Evolutionary conservation across 2,113 vertebrate genomes (phyloP), one percentile per base, ranked within the genome.

Genomic region (Elgaria multicarinata): DNA sequence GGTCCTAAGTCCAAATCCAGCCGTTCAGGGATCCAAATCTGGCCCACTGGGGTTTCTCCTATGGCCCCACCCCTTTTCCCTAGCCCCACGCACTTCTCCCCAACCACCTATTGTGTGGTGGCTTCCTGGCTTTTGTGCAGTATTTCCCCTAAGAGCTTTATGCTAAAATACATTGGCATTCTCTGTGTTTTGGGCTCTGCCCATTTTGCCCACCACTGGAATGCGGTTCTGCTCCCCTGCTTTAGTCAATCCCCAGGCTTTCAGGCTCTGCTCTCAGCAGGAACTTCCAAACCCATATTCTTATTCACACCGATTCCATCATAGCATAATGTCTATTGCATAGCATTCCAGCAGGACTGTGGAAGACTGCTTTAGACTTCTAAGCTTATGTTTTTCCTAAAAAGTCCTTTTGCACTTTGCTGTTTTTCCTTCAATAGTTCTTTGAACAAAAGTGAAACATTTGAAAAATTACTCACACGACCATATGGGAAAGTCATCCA

Each of bases 401-500:
- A 6, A 46, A 77, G 91, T 46, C 1, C 16, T 64, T 58, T 36
- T 76, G 36, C 62, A 2, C 39, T 62, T 36, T 10, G 44, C 46
- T n/a, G n/a, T n/a, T n/a, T n/a, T n/a, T n/a, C n/a, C n/a, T n/a
- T n/a, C n/a, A n/a, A 85, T 18, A 86, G 44, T 0, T 0, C 39
- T 83, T 24, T 16, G 1, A 89, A 36, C 46, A 66, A 87, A 84
- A 62, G 46, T 28, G 74, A 7, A 31, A 31, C 5, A 14, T 88
- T 42, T 36, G 13, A 44, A 88, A 55, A 31, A 24, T 53, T 86
- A 97, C 98, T 96, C 91, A 99, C 99, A 94, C 98, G 98, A 90
- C 97, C 98, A 0, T 99, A 99, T 22, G 99, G 98, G 96, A 99
- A 99, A 4, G 99, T 99, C 98, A 99, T 98, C 99, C 98, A 99